These are phyloP conservation scores for Sebastes fasciatus DNA, from an alignment of 2,113 vertebrate species.

Conservation along the genomic window DNA sequence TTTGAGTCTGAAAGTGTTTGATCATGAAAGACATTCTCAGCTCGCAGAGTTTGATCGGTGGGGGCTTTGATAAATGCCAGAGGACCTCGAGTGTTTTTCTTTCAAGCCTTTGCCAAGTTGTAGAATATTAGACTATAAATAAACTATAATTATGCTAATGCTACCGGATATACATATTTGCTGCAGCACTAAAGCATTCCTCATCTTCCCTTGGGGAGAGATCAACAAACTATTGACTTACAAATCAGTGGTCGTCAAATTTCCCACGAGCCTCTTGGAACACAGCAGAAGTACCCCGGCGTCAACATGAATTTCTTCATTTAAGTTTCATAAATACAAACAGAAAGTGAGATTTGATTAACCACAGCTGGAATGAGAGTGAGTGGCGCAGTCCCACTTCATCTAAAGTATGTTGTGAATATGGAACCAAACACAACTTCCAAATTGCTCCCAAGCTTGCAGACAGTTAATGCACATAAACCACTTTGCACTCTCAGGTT, in stretches of 20 bases:
- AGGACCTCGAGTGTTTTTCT: conserved; percentile 65
- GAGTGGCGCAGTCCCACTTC: not conserved
- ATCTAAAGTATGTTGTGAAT: not conserved
- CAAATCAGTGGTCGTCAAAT: conserved; percentile 61
- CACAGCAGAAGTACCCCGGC: conserved; percentile 20
- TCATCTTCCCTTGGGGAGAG: conserved; percentile 40
- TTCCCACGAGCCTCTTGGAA: conserved; percentile 52
- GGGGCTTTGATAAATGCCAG: conserved; percentile 70
- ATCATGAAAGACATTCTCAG: conserved; percentile 72
- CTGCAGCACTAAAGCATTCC: conserved; percentile 49
- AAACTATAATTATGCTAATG: conserved; percentile 77
- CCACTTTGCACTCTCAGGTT: conserved; percentile 33
- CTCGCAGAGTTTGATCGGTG: conserved; percentile 47
- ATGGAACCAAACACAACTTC: conserved; percentile 19
- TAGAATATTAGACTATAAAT: conserved; percentile 75
- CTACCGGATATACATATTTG: conserved; percentile 57
- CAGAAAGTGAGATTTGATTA: conserved; percentile 24
- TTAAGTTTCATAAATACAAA: conserved; percentile 41
- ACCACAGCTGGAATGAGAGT: not conserved
- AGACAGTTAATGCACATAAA: conserved; percentile 12
- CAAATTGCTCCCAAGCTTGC: not conserved
- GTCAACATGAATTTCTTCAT: conserved; percentile 42
- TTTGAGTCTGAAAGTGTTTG: conserved; percentile 57
- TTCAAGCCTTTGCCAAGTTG: conserved; percentile 63
- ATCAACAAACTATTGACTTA: conserved; percentile 67